Evolutionary conservation across 2,888 invertebrate species (phyloP).

Genomic region (Lamellibrachia satsuma): DNA sequence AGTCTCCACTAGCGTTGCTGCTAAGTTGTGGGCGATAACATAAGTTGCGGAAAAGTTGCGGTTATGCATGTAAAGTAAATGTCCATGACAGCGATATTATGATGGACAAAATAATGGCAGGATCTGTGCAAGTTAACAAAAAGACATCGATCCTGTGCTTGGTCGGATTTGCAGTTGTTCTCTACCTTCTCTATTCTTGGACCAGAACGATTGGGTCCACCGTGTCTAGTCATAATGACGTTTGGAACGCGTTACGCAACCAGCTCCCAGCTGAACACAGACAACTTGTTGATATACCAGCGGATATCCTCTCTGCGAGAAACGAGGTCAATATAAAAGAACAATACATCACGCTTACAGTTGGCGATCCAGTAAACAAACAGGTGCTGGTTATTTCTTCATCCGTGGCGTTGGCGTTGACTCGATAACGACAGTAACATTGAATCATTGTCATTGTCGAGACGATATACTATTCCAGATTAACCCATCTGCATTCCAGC

Average conservation of each 20-base stretch:
- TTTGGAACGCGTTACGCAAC: background rate
- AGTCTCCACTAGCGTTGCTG: background rate
- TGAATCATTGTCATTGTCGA: no score
- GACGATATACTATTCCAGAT: no score
- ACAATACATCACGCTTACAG: background rate
- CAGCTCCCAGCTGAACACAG: background rate
- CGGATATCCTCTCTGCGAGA: background rate
- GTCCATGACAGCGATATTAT: background rate
- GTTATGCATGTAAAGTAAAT: background rate
- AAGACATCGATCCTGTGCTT: background rate
- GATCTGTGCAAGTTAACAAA: background rate
- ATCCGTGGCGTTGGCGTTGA: background rate
- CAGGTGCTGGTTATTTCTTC: background rate
- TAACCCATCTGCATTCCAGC: no score
- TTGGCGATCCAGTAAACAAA: background rate
- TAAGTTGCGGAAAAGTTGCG: background rate
- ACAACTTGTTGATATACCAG: background rate
- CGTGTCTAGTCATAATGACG: background rate
- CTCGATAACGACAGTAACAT: no score
- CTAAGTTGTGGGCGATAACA: background rate
- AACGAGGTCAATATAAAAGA: background rate
- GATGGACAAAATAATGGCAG: background rate
- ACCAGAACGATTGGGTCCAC: background rate
- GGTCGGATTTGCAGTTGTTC: background rate
- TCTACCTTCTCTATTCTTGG: background rate